Conservation (phyloP, 53 echinoderm and acorn worm genomes). For the Holothuria leucospilota region DNA sequence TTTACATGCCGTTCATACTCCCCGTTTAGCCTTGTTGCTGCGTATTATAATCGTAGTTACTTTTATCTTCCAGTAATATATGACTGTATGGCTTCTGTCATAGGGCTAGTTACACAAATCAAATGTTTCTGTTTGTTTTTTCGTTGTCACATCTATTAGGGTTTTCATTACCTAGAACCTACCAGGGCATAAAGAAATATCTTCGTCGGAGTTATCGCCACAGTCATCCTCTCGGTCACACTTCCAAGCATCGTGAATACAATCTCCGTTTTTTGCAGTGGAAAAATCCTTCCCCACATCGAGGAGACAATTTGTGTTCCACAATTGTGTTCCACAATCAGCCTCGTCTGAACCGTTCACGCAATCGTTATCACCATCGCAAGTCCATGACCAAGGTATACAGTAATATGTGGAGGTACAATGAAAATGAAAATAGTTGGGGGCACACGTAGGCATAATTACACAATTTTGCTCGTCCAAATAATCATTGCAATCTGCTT, state of each 20-base stretch:
- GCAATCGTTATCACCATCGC: conserved; percentile 91
- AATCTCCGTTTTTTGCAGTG: conserved; percentile 76
- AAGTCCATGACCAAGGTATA: conserved; percentile 84
- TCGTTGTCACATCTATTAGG: too few species aligned
- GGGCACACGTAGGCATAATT: conserved; percentile 74
- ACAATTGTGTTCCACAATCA: not conserved
- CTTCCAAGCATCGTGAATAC: conserved; percentile 86
- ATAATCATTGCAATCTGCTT: conserved; percentile 83
- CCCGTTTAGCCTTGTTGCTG: too few species aligned
- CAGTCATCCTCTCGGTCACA: conserved; percentile 94
- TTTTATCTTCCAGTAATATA: too few species aligned
- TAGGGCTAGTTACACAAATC: too few species aligned
- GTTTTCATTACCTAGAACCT: not conserved
- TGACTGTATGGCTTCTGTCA: too few species aligned
- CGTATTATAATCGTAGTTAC: too few species aligned
- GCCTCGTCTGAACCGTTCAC: conserved; percentile 80
- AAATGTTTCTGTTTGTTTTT: too few species aligned
- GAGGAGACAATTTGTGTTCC: not conserved
- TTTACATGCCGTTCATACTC: too few species aligned
- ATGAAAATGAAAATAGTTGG: conserved; percentile 80
- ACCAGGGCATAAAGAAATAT: conserved; percentile 33
- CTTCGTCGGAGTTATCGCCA: conserved; percentile 83
- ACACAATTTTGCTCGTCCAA: conserved; percentile 83
- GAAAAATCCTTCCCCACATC: conserved; percentile 60
- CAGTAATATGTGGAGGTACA: conserved; percentile 61